Percentiles rank a stretch among this genome's conserved stretches.
phyloP scores from a whole-genome alignment of 2,888 invertebrate species.

The Eugnorisma glareosa region DNA sequence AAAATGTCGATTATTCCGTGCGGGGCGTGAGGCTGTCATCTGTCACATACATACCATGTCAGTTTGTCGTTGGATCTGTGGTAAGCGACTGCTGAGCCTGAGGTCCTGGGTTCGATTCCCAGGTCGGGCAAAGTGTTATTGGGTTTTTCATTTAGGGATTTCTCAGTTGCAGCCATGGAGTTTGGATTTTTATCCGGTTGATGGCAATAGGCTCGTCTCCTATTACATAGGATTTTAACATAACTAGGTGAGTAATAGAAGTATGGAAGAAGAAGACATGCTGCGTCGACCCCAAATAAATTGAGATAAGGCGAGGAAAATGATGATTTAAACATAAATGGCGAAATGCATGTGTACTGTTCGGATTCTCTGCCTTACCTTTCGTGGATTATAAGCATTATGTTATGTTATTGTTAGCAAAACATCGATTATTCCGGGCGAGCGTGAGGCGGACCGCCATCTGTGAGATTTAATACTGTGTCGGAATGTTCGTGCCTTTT shows the following conservation, averaged over 20 bases:
- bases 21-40: conserved; percentile 1
- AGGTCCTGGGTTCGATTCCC: neutral
- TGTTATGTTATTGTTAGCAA: conserved; percentile 15
- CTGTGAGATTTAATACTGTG: conserved; percentile 29
- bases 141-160: neutral
- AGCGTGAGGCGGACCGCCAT: neutral
- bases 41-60: conserved; percentile 28
- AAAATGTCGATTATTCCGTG: conserved; percentile 31
- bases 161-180: too few species aligned
- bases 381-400: neutral
- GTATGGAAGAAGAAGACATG: too few species aligned
- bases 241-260: too few species aligned
- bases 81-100: neutral
- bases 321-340: neutral
- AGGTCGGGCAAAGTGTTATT: neutral
- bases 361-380: neutral
- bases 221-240: neutral
- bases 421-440: conserved; percentile 33
- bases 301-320: too few species aligned
- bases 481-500: conserved; percentile 1
- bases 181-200: neutral
- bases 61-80: neutral
- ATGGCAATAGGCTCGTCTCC: neutral
- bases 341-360: neutral
- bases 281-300: too few species aligned